Conservation (phyloP, 2,888 invertebrate species). For the Podabrus alpinus region DNA sequence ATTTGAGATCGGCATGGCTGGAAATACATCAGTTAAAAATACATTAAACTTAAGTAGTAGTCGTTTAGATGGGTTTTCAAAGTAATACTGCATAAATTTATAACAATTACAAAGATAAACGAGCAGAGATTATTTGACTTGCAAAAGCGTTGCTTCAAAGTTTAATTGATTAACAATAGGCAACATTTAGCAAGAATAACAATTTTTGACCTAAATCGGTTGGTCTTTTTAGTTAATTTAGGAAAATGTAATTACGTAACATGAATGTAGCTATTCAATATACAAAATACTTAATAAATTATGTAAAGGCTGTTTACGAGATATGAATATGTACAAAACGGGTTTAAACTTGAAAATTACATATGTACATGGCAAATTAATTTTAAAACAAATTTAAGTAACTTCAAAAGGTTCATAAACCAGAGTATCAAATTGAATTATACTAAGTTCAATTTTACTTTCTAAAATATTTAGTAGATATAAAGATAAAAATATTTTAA, state of each 20-base stretch:
- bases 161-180: background rate
- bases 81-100: background rate
- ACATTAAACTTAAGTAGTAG: background rate
- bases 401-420: background rate
- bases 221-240: background rate
- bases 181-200: background rate
- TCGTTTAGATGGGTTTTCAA: background rate
- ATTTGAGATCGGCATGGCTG: background rate
- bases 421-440: background rate
- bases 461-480: background rate
- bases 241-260: background rate
- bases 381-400: background rate
- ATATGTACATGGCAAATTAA: background rate
- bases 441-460: background rate
- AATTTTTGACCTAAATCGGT: background rate
- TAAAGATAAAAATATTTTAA: no score
- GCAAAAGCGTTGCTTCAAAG: background rate
- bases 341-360: background rate
- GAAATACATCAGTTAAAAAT: background rate
- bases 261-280: background rate
- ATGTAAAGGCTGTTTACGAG: background rate
- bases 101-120: background rate
- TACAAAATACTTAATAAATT: background rate
- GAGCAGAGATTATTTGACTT: background rate
- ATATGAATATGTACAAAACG: background rate